Evolutionary conservation across 2,113 vertebrate genomes (phyloP).

Genomic region (Corvus moneduloides): DNA sequence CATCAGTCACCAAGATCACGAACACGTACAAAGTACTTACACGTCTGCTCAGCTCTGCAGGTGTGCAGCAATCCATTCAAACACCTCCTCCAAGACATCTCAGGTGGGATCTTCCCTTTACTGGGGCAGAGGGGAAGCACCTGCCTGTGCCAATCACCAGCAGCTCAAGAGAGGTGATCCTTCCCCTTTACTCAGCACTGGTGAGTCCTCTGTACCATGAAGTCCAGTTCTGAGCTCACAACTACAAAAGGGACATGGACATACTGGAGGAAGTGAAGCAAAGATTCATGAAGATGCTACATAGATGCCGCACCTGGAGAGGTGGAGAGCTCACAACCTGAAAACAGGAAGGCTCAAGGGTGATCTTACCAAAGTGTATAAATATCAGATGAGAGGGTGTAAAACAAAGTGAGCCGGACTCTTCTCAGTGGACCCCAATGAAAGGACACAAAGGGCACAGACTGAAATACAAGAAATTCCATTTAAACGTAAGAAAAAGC

Average conservation of each 20-base stretch:
- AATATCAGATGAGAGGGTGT: background rate
- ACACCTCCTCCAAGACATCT: background rate
- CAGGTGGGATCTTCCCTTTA: background rate
- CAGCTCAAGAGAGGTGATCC: background rate
- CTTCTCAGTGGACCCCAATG: background rate
- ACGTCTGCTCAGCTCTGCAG: background rate
- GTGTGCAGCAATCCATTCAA: background rate
- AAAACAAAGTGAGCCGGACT: background rate
- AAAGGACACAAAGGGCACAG: background rate
- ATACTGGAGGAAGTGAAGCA: background rate
- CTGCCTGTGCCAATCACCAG: background rate
- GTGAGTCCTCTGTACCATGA: background rate
- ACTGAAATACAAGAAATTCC: background rate
- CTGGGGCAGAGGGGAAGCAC: background rate
- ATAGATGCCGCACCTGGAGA: rapidly evolving
- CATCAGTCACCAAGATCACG: background rate
- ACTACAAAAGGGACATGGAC: background rate
- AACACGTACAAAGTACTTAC: background rate
- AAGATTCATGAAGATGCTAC: background rate
- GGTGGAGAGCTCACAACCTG: background rate
- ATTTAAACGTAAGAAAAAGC: rapidly evolving
- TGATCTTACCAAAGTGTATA: background rate
- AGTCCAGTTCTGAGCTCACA: background rate
- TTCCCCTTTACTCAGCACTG: background rate
- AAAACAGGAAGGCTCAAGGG: background rate